Evolutionary conservation across 2,797 vertebrate species (phyloP).

Genomic region (Nothura maculosa): DNA sequence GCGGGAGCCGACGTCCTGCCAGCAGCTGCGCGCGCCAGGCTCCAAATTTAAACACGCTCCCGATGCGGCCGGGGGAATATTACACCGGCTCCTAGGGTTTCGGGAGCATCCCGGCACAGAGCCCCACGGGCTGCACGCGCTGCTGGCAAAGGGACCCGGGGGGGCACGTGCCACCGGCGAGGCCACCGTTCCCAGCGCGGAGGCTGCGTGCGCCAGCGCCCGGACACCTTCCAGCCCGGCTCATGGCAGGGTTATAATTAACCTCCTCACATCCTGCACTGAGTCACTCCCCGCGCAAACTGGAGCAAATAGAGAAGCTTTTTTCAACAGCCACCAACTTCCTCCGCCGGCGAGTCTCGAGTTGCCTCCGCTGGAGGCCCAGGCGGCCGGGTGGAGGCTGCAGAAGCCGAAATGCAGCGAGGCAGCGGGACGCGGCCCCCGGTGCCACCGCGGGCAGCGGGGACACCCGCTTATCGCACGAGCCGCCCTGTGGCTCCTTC

Average conservation of each 20-base stretch:
- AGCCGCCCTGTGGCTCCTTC: accelerated
- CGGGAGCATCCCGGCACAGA: not conserved
- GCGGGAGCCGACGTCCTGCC: too few species aligned
- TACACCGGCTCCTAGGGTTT: not conserved
- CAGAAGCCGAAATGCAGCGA: not conserved
- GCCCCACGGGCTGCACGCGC: not conserved
- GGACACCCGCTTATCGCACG: not conserved
- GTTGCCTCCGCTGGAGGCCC: not conserved
- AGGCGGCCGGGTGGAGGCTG: not conserved
- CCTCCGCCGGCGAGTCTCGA: not conserved
- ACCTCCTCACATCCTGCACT: constrained; percentile 66
- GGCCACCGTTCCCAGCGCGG: not conserved
- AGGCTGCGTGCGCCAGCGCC: not conserved
- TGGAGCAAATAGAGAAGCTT: not conserved
- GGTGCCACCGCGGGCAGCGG: not conserved
- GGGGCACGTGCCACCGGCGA: not conserved
- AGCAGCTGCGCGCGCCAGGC: not conserved
- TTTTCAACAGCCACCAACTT: constrained; percentile 5
- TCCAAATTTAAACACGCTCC: not conserved
- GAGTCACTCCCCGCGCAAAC: constrained; percentile 35
- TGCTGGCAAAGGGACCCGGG: not conserved
- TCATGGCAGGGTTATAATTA: constrained; percentile 52
- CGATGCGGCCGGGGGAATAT: accelerated
- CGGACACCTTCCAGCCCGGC: not conserved
- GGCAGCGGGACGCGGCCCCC: too few species aligned